phyloP scores from a whole-genome alignment of 1,140 invertebrate species.

The Pinna nobilis region DNA sequence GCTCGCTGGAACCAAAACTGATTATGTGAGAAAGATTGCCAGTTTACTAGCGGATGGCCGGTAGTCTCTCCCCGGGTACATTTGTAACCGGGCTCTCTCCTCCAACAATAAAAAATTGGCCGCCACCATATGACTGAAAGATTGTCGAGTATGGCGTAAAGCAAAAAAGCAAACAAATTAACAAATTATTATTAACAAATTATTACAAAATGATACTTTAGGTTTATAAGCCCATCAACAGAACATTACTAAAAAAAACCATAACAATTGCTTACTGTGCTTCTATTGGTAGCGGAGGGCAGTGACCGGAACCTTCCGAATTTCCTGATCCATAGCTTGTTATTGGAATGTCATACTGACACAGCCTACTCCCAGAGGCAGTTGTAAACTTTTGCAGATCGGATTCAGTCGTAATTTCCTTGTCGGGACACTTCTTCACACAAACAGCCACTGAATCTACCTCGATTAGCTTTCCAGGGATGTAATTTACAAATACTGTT shows the following conservation, averaged over 20 bases:
- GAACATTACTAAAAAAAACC: not conserved
- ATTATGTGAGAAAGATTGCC: no score
- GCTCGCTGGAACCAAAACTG: no score
- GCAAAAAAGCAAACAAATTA: not conserved
- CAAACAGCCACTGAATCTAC: not conserved
- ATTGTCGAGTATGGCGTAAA: no score
- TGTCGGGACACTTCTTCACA: slow-evolving; percentile 45
- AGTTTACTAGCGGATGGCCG: no score
- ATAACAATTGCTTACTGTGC: slow-evolving; percentile 43
- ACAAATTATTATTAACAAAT: not conserved
- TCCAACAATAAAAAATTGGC: no score
- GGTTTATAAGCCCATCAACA: not conserved
- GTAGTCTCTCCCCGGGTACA: no score
- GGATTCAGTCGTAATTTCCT: not conserved
- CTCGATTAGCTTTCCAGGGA: not conserved
- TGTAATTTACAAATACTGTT: slow-evolving; percentile 7
- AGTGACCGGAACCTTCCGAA: slow-evolving; percentile 29
- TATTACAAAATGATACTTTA: not conserved
- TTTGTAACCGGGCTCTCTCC: no score
- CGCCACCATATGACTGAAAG: no score
- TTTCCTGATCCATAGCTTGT: slow-evolving; percentile 25
- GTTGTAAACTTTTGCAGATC: slow-evolving; percentile 35
- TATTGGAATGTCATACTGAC: slow-evolving; percentile 46
- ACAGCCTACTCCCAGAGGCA: slow-evolving; percentile 40
- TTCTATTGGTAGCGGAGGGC: slow-evolving; percentile 43